These are phyloP conservation scores for Apolygus lucorum DNA, from an alignment of 1,140 invertebrate species.

Conservation along the genomic window DNA sequence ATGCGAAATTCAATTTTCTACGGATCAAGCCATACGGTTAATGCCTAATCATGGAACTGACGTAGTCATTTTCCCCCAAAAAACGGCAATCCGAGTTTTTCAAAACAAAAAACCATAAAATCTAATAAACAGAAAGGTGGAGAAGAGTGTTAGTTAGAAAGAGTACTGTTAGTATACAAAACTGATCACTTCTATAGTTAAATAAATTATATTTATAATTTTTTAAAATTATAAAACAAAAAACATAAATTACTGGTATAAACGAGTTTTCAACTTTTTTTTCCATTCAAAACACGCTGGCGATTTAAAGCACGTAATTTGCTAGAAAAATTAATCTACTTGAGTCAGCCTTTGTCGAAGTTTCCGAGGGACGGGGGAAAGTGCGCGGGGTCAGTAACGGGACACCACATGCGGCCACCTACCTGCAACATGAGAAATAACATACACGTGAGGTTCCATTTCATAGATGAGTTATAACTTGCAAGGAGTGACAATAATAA, in stretches of 20 bases:
- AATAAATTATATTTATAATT: conserved; percentile 11
- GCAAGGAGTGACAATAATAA: no score
- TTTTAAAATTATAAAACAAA: background rate
- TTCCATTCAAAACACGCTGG: conserved; percentile 3
- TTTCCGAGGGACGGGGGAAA: background rate
- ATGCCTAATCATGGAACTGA: background rate
- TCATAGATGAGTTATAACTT: no score
- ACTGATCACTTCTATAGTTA: background rate
- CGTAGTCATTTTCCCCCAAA: background rate
- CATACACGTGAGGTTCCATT: no score
- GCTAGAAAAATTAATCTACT: conserved; percentile 12
- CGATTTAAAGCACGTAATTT: conserved; percentile 6
- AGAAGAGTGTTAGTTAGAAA: conserved; percentile 2
- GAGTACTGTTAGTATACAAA: conserved; percentile 2
- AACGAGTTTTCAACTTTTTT: background rate
- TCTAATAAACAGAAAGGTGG: background rate
- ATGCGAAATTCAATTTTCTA: no score
- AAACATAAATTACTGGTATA: conserved; percentile 13
- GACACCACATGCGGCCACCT: conserved; percentile 15
- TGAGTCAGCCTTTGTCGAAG: conserved; percentile 1
- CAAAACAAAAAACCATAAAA: background rate
- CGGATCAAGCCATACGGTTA: background rate
- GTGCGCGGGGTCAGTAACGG: background rate
- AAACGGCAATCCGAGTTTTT: no score
- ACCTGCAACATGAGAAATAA: conserved; percentile 4